A percentile compares a stretch with the other conserved stretches of the same genome.
phyloP scores from a whole-genome alignment of 2,888 invertebrate species.

The Ferrisia virgata region DNA sequence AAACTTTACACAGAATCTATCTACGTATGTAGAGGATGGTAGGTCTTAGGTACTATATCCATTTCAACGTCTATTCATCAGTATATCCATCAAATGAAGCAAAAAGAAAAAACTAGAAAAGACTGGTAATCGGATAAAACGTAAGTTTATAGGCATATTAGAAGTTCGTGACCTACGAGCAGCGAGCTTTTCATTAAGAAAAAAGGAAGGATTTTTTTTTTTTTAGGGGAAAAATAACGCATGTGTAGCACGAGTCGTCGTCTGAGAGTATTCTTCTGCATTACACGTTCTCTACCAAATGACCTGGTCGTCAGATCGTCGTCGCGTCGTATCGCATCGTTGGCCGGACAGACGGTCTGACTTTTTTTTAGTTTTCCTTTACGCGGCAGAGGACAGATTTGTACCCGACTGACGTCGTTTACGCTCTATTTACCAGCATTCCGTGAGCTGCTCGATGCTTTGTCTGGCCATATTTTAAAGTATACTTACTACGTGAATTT shows the following conservation, averaged over 20 bases:
- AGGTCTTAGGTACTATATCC: not conserved
- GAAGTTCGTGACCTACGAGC: not conserved
- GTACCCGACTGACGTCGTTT: not conserved
- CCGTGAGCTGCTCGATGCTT: not conserved
- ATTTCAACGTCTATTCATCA: not conserved
- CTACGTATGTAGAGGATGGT: no score
- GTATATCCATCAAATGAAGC: not conserved
- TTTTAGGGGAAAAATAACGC: not conserved
- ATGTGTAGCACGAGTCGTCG: not conserved
- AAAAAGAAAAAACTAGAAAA: not conserved
- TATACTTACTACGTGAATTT: not conserved
- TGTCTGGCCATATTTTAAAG: not conserved
- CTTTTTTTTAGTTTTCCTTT: not conserved
- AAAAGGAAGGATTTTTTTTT: not conserved
- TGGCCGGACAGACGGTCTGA: no score
- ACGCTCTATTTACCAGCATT: not conserved
- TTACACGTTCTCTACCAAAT: not conserved
- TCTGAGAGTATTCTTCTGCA: not conserved
- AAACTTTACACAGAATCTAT: not conserved
- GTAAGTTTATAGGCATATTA: not conserved
- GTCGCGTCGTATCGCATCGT: no score
- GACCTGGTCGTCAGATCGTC: not conserved
- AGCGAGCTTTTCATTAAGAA: not conserved
- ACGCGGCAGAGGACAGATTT: not conserved
- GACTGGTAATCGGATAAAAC: not conserved